Conservation (phyloP, 2,797 vertebrate genomes). For the Rhinichthys osculus region DNA sequence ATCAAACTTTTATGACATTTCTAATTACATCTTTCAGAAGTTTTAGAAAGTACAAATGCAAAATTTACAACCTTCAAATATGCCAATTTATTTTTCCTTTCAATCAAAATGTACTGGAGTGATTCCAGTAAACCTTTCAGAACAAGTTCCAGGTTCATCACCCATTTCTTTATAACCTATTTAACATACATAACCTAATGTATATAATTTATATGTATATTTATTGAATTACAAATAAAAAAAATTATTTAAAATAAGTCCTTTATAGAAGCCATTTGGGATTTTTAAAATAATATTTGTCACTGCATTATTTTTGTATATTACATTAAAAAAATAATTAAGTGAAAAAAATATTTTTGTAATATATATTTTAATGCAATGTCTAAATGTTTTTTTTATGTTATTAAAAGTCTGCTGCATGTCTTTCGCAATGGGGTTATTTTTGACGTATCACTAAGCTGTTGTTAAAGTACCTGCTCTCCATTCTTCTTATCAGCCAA, state of each 20-base stretch:
- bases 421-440: not conserved
- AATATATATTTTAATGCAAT: not conserved
- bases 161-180: not conserved
- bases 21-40: not conserved
- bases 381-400: not conserved
- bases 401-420: not conserved
- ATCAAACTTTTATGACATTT: constrained; percentile 13
- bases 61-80: not conserved
- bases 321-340: not conserved
- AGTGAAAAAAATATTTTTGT: too few species aligned
- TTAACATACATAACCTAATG: not conserved
- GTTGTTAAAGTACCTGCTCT: not conserved
- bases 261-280: not conserved
- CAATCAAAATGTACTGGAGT: not conserved
- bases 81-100: not conserved
- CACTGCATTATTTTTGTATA: not conserved
- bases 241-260: not conserved
- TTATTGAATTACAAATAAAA: not conserved
- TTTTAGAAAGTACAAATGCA: not conserved
- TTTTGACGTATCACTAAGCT: not conserved
- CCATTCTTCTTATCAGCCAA: constrained; percentile 16
- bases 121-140: not conserved
- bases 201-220: not conserved
- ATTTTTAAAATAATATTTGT: not conserved
- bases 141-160: not conserved